Evolutionary conservation across 2,797 vertebrate species (phyloP).

Genomic region (Echeneis naucrates): DNA sequence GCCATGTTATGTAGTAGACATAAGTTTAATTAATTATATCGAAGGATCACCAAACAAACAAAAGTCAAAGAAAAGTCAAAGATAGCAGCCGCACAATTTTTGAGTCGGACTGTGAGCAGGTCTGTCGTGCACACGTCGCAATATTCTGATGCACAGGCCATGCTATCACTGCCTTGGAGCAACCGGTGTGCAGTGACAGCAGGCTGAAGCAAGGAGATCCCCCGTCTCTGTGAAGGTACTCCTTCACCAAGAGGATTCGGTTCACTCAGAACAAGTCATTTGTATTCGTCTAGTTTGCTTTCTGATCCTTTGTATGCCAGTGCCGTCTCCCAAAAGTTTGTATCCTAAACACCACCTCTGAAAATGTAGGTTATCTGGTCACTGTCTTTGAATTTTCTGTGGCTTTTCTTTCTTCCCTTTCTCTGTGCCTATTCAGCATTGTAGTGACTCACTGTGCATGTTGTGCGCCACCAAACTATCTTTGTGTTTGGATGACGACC

Average conservation of each 20-base stretch:
- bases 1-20: background rate
- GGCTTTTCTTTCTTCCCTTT: background rate
- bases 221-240: conserved; percentile 32
- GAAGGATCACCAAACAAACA: background rate
- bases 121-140: too few species aligned
- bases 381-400: conserved; percentile 28
- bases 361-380: conserved; percentile 31
- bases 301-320: conserved; percentile 15
- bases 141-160: too few species aligned
- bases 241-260: conserved; percentile 34
- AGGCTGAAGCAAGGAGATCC: conserved; percentile 62
- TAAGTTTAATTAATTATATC: background rate
- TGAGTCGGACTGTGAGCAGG: conserved; percentile 60
- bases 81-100: conserved; percentile 55
- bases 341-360: conserved; percentile 43
- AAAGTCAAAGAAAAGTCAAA: conserved; percentile 67
- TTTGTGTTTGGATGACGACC: conserved; percentile 2
- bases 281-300: conserved; percentile 32
- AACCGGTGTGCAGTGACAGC: conserved; percentile 72
- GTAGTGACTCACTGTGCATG: background rate
- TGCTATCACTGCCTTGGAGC: too few species aligned
- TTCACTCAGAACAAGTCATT: conserved; percentile 38
- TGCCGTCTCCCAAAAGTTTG: conserved; percentile 42
- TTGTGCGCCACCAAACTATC: background rate
- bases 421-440: conserved; percentile 9